These are phyloP conservation scores for Eptatretus atami DNA, from an alignment of 2,797 vertebrate genomes.

Conservation along the genomic window DNA sequence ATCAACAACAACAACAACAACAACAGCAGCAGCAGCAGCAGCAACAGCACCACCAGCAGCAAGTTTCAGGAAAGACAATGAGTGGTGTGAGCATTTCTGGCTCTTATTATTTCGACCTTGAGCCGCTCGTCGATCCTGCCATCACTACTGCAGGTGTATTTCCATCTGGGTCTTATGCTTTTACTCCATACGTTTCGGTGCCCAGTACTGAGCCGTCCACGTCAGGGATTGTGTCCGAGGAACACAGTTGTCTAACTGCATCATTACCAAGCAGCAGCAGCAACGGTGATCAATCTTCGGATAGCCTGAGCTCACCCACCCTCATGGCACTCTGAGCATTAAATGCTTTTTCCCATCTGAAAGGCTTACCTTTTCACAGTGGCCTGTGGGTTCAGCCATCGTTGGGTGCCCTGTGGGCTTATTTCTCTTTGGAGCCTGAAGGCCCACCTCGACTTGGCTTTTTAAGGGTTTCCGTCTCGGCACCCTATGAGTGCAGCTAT, in stretches of 20 bases:
- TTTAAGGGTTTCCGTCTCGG: too few species aligned
- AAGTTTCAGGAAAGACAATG: not conserved
- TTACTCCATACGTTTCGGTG: not conserved
- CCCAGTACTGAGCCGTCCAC: not conserved
- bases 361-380: not conserved
- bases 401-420: too few species aligned
- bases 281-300: constrained; percentile 68
- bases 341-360: not conserved
- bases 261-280: constrained; percentile 30
- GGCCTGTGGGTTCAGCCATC: too few species aligned
- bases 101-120: constrained; percentile 3
- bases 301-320: constrained; percentile 82
- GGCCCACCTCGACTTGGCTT: too few species aligned
- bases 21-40: not conserved
- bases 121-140: constrained; percentile 1
- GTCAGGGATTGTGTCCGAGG: not conserved
- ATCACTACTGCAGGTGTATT: not conserved
- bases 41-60: not conserved
- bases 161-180: not conserved
- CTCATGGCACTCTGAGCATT: constrained; percentile 52
- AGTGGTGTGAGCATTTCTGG: not conserved
- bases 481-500: too few species aligned
- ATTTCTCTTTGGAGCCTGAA: too few species aligned
- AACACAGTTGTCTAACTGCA: not conserved
- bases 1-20: not conserved